Evolutionary conservation across 2,797 vertebrate genomes (phyloP).

Genomic region (Onychomys leucogaster): DNA sequence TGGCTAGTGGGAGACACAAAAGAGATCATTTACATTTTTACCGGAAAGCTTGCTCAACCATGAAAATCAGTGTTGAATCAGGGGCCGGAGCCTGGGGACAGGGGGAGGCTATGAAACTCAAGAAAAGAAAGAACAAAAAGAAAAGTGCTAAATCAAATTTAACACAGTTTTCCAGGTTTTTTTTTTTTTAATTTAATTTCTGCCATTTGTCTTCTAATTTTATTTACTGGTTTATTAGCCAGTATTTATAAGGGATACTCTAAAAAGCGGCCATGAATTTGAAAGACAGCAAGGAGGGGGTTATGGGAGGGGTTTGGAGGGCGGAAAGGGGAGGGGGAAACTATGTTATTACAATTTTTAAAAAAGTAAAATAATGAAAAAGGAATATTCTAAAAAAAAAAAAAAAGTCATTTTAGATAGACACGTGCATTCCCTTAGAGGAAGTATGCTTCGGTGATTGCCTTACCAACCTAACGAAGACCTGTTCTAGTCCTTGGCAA

Average conservation of each 20-base stretch:
- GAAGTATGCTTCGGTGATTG: not conserved
- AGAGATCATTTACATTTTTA: not conserved
- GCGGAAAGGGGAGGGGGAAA: too few relatives aligned
- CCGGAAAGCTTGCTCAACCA: not conserved
- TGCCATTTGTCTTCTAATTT: constrained; percentile 12
- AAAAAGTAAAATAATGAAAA: not conserved
- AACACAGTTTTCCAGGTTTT: not conserved
- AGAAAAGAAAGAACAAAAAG: not conserved
- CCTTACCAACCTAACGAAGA: not conserved
- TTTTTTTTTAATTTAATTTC: not conserved
- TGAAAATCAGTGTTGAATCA: not conserved
- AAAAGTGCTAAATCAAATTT: not conserved
- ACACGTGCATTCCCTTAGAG: not conserved
- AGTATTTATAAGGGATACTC: constrained; percentile 13
- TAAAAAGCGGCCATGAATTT: not conserved
- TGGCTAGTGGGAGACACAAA: not conserved
- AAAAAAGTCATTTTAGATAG: constrained; percentile 18
- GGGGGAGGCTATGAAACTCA: too few relatives aligned
- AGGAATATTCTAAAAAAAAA: not conserved
- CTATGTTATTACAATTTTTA: not conserved
- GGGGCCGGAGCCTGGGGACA: not conserved
- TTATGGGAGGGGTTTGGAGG: not conserved
- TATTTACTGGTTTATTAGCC: not conserved
- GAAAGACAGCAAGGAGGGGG: not conserved
- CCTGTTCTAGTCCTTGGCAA: not conserved